Base-by-base conservation (phyloP, 1,140 invertebrate genomes). In the Chrysomallon squamiferum region DNA sequence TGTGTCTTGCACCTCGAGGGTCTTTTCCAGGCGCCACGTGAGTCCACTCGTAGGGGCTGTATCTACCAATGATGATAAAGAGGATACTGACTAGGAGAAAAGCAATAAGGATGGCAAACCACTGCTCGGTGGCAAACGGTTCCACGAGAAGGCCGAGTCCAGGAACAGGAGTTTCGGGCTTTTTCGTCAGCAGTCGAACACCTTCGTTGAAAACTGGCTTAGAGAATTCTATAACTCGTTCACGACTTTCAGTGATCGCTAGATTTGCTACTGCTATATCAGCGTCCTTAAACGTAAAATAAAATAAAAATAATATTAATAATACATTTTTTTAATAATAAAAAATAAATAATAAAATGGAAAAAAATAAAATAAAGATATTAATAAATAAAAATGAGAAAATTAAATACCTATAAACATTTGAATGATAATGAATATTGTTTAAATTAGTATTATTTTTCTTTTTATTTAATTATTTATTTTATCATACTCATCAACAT, bases 101-200 rank as follows among this genome's bases (percentile, higher is more conserved):
- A 58, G 95, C 95, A 83, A 97, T 96, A 64, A 97, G 91, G 56
- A 98, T 93, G 86, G 95, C 96, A 82, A 90, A 93, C 97, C 97
- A 99, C 82, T 98, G 97, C 86, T 98, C 95, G 76, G 93, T 93
- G 65, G 94, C 96, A 50, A 98, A 88, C 25, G 96, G 96, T 84
- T 95, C 93, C 77, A 98, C 90, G 85, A 99, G 98, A 78, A 95
- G 95, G 86, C 98, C 97, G 7, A 97, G 93, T 20, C 93, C 93
- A 29, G 86, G 77, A 78, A 93, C 92, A 80, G 93, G 92, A 85
- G 96, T 96, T 65, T 94, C 90, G 15, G 94, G 94, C 81, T 96
- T 97, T 86, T 96, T 97, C 76, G 96, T 95, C 92, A 96, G 95
- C 72, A 98, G 96, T 69, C 94, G 95, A 78, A 97, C 95, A 59